Evolutionary conservation across 30 jellyfish, hydroid and myxozoan species (phyloP), one percentile per base, ranked within the genome.

Genomic region (Hydractinia symbiolongicarpus): DNA sequence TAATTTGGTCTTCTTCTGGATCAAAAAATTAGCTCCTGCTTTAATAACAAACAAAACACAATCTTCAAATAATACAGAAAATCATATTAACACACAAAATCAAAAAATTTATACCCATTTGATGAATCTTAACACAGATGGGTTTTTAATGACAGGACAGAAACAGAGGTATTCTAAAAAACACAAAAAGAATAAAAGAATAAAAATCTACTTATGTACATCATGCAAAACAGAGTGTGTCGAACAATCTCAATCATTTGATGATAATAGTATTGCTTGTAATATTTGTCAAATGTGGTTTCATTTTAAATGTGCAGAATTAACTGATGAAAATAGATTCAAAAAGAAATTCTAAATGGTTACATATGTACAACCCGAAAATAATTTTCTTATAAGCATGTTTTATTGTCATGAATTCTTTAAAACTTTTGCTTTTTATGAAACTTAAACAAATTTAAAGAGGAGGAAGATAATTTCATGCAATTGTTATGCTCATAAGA

Each of bases 1-100:
- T 8, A 71, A 71, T 71, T 71, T 71, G 60, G 53, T 50, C n/a
- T 71, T 6, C 56, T 71, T 71, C 51, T 71, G 80, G 80, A 7
- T 20, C 53, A 71, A 67, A 1, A 10, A 67, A 13, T 67, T 67
- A 67, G 69, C 69, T 11, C 69, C 69, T 11, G 69, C 69, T 13
- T 11, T 58, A 58, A 58, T 58, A 58, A 13, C 69, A 58, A 16
- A 58, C 17, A 58, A 58, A 58, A 58, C 69, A 58, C 69, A 58
- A 58, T 11, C 19, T 58, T 16, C 15, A 58, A 58, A 58, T 10
- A 57, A 57, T 11, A 58, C 15, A 58, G 69, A 16, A 13, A 58
- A 13, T 11, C 69, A 13, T 58, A 58, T 58, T 16, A 3, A 11
- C 2, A 11, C 19, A 58, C 69, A 13, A 58, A 13, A 58, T 0